Base-by-base conservation (phyloP, 2,113 vertebrate species). In the Pollimyrus isidori region DNA sequence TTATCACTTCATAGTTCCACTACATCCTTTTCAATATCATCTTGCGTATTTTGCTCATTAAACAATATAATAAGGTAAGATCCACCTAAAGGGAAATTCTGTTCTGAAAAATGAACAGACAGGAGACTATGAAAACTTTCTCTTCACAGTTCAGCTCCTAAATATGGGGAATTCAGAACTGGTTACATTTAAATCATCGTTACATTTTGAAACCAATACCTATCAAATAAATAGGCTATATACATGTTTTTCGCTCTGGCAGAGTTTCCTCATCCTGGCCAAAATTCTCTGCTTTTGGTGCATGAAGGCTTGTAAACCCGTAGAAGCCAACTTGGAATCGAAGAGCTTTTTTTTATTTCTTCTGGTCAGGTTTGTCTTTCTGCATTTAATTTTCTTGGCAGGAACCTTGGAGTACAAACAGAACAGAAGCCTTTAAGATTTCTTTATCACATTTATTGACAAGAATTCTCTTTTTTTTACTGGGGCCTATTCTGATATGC, bases 331-430 rank as follows among this genome's bases (percentile, higher is more conserved):
- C 89, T 87, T 52, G 56, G 53, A 39, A 73, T 50, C 50, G 30
- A 76, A 26, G 45, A 65, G 65, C 85, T 58, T 17, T 26, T 35
- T 35, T 30, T 87, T 26, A 82, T 83, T 83, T 89, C 26, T 5
- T 65, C 17, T 48, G 45, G 42, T 87, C 39, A 45, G 52, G 7
- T 65, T 42, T 87, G 87, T 23, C 48, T 53, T 52, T 87, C 13
- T 82, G 86, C 30, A 15, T 90, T 90, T 95, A 95, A 89, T 95
- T 95, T 91, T 96, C 95, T 89, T 95, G 94, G 90, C 95, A 96
- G 4, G 95, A 95, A 92, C 96, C 96, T 96, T 48, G 53, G 13
- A 89, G 17, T 1, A 58, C 52, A 87, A 46, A 91, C 7, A 91
- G 53, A 53, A 80, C 30, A 35, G 58, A 62, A 62, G 30, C 35